Evolutionary conservation across 1,140 invertebrate genomes (phyloP).

Genomic region (Drosophila carrolli): DNA sequence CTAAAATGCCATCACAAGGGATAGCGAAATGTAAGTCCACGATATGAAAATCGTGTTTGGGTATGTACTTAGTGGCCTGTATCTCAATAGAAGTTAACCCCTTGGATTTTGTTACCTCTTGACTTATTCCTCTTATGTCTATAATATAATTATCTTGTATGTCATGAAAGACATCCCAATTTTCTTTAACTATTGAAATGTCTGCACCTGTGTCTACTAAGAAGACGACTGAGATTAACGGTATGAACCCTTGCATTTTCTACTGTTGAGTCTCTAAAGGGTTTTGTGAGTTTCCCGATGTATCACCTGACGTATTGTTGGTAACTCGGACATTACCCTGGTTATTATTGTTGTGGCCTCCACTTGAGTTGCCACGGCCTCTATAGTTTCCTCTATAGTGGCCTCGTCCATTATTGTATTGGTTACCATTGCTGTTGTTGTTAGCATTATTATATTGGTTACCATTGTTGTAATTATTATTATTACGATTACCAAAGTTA

Average conservation of each 20-base stretch:
- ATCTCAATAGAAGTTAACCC: slow-evolving; percentile 16
- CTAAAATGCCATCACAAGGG: neutral
- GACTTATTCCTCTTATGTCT: slow-evolving; percentile 6
- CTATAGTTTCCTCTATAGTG: slow-evolving; percentile 11
- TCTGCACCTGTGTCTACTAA: slow-evolving; percentile 26
- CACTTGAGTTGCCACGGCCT: slow-evolving; percentile 9
- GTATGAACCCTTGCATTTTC: no score
- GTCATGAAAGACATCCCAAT: neutral
- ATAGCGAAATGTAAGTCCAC: slow-evolving; percentile 1
- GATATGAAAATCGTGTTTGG: neutral
- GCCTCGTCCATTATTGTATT: neutral
- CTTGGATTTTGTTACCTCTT: slow-evolving; percentile 11
- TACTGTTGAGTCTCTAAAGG: no score
- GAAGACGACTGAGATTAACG: neutral
- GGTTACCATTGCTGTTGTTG: neutral
- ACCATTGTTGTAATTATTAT: neutral
- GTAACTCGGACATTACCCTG: neutral
- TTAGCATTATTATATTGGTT: no score
- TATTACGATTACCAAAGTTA: neutral
- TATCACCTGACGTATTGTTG: no score
- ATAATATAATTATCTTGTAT: slow-evolving; percentile 17
- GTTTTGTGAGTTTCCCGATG: no score
- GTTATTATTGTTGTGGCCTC: slow-evolving; percentile 1
- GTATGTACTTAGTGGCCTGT: slow-evolving; percentile 10
- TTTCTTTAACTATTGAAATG: slow-evolving; percentile 12